A percentile compares a stretch with the other conserved stretches of the same genome.
Conservation (phyloP, 2,797 vertebrate genomes). For the Pseudomugil gertrudae region DNA sequence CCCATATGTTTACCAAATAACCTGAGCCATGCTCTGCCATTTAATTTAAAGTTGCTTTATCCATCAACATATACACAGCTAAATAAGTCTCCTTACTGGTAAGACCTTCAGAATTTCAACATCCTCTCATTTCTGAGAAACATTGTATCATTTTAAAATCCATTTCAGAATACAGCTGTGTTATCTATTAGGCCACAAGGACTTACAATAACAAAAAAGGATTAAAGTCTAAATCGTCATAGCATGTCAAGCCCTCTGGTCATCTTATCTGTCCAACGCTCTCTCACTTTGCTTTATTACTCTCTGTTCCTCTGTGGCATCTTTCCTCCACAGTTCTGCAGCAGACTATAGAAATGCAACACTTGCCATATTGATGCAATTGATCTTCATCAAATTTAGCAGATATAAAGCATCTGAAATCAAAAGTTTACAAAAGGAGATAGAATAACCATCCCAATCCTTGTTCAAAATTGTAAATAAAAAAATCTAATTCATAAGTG, state of each 20-base stretch:
- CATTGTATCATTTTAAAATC: slow-evolving; percentile 24
- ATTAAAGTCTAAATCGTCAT: slow-evolving; percentile 46
- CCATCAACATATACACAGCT: slow-evolving; percentile 9
- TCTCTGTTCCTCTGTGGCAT: not conserved
- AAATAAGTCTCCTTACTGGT: not conserved
- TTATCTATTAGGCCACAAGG: slow-evolving; percentile 31
- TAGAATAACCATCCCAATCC: not conserved
- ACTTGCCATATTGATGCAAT: not conserved
- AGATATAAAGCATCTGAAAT: not conserved
- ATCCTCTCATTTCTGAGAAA: not conserved
- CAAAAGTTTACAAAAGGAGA: not conserved
- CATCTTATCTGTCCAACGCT: slow-evolving; percentile 23
- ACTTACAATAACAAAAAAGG: slow-evolving; percentile 36
- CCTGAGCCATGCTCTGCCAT: slow-evolving; percentile 7
- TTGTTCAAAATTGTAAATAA: not conserved
- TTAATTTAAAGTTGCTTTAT: slow-evolving; percentile 16
- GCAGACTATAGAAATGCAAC: not conserved
- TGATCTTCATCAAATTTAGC: not conserved
- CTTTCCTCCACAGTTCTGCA: not conserved
- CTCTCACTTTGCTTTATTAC: not conserved
- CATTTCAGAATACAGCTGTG: slow-evolving; percentile 30
- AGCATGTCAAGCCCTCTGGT: slow-evolving; percentile 2
- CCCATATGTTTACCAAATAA: slow-evolving; percentile 4
- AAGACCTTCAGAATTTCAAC: not conserved
- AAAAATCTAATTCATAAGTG: not conserved